A percentile compares a stretch with the other conserved stretches of the same genome.
phyloP scores from a whole-genome alignment of 2,888 invertebrate species.

The Eupithecia centaureata region DNA sequence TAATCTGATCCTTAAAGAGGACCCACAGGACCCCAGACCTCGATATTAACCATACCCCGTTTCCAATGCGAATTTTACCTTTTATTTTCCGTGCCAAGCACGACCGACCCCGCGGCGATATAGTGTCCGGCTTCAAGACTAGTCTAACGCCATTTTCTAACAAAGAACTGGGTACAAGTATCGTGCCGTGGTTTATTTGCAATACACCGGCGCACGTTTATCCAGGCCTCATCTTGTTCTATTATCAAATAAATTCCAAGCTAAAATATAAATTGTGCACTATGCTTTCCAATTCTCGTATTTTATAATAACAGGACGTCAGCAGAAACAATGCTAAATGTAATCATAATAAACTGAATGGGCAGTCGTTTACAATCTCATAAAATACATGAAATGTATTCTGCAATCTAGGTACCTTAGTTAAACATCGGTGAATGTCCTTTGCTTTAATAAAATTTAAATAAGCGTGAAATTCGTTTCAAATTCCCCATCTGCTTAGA shows the following conservation, averaged over 20 bases:
- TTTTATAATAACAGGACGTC: conserved; percentile 4
- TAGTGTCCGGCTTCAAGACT: conserved; percentile 46
- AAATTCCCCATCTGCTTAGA: not conserved
- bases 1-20: conserved; percentile 44
- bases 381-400: not conserved
- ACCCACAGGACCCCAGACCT: conserved; percentile 69
- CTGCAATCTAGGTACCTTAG: not conserved
- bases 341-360: conserved; percentile 8
- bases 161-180: conserved; percentile 65
- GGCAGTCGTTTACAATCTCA: not conserved
- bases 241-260: conserved; percentile 37
- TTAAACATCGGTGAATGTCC: not conserved
- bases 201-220: conserved; percentile 67
- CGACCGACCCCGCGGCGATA: conserved; percentile 70
- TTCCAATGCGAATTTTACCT: conserved; percentile 74
- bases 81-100: conserved; percentile 68
- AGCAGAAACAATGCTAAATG: conserved; percentile 3
- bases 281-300: conserved; percentile 13
- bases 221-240: conserved; percentile 58
- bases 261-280: conserved; percentile 16
- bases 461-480: not conserved
- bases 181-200: conserved; percentile 69
- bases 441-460: not conserved
- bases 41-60: conserved; percentile 76
- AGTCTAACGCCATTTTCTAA: conserved; percentile 76